These are phyloP conservation scores for Neoniphon sammara DNA, from an alignment of 2,797 vertebrate species.

Conservation along the genomic window DNA sequence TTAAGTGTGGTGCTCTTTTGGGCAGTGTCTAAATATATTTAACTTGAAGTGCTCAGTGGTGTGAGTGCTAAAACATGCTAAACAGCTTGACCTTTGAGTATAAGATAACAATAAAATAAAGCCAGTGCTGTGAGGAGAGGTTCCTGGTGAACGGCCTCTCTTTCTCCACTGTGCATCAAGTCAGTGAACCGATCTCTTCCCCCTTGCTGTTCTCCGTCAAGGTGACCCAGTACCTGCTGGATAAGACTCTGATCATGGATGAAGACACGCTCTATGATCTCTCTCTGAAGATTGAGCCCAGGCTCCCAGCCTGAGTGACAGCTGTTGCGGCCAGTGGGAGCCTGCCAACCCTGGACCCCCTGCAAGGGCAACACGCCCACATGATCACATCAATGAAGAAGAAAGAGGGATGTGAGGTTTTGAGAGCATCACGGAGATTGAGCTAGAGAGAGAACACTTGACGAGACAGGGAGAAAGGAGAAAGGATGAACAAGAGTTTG, in stretches of 20 bases:
- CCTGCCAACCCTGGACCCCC: constrained; percentile 53
- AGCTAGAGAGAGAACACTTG: constrained; percentile 16
- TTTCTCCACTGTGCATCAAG: neutral
- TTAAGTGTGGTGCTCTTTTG: neutral
- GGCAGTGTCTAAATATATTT: neutral
- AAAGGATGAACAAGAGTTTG: neutral
- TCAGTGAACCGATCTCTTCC: neutral
- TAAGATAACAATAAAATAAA: too few species aligned
- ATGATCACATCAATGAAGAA: constrained; percentile 61
- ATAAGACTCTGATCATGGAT: constrained; percentile 94
- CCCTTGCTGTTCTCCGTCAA: constrained; percentile 58
- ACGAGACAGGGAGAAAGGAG: constrained; percentile 31
- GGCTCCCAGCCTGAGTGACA: constrained; percentile 91
- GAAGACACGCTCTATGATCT: constrained; percentile 96
- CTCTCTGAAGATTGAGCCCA: constrained; percentile 94
- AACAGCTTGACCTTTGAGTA: too few species aligned
- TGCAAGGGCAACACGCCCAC: constrained; percentile 52
- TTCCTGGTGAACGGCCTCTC: neutral
- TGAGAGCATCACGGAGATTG: constrained; percentile 25
- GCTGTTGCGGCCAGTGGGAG: constrained; percentile 63
- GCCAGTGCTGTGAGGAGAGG: neutral
- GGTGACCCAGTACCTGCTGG: constrained; percentile 96
- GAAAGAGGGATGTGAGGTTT: constrained; percentile 40
- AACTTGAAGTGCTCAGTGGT: too few species aligned
- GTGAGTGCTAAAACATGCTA: neutral